A percentile compares a stretch with the other conserved stretches of the same genome.
Conservation (phyloP, 37 sponge, comb jelly and placozoan genomes). For the Theonella swinhoei region DNA sequence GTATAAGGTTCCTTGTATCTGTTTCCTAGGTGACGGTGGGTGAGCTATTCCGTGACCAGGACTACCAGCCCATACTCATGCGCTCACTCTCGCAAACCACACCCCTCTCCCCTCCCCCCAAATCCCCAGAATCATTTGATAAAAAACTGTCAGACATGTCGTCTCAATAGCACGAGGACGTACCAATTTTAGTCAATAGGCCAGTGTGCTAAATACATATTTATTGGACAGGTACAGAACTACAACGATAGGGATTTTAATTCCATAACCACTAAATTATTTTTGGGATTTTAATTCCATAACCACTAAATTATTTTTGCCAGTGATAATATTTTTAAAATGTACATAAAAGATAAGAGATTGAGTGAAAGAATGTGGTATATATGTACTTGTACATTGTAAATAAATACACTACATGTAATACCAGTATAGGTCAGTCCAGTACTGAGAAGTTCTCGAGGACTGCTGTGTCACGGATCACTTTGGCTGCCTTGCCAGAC, state of each 20-base stretch:
- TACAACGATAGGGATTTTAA: too few species aligned
- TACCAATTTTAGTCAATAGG: too few species aligned
- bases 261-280: too few species aligned
- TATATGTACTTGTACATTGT: too few species aligned
- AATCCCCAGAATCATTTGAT: background rate
- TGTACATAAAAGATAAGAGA: too few species aligned
- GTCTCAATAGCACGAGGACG: too few species aligned
- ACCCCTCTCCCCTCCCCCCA: background rate
- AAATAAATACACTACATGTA: background rate
- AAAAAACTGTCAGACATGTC: background rate
- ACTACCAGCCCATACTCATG: slow-evolving; percentile 32
- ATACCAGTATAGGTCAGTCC: slow-evolving; percentile 25
- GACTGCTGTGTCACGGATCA: slow-evolving; percentile 28
- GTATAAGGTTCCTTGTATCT: background rate
- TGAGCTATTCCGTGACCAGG: slow-evolving; percentile 45
- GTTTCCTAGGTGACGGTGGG: slow-evolving; percentile 46
- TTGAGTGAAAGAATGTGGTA: too few species aligned
- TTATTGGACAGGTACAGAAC: too few species aligned
- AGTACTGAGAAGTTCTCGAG: slow-evolving; percentile 34
- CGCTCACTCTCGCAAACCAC: background rate
- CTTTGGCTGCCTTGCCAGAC: background rate
- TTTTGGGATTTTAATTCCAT: too few species aligned
- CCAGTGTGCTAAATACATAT: too few species aligned
- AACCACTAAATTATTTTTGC: too few species aligned
- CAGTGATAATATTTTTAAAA: too few species aligned